These are phyloP conservation scores for Macropodus opercularis DNA, from an alignment of 2,797 vertebrate species.

Conservation along the genomic window DNA sequence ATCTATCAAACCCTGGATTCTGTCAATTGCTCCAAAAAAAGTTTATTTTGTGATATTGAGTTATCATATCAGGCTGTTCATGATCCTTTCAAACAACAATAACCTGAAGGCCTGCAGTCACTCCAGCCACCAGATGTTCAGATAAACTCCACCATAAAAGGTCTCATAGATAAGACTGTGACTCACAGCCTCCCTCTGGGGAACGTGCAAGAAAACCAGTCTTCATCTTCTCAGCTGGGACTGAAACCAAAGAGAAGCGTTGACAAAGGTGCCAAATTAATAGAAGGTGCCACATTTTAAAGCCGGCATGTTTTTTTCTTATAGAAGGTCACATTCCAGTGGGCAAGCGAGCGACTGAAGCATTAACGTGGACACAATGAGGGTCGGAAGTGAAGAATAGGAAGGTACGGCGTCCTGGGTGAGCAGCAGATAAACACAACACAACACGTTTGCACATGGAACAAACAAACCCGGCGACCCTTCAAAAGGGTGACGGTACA, in stretches of 20 bases:
- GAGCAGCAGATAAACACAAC: constrained; percentile 7
- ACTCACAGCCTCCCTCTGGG: constrained; percentile 33
- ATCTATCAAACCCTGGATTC: too few species aligned
- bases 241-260: constrained; percentile 7
- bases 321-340: constrained; percentile 35
- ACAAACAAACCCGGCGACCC: constrained; percentile 8
- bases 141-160: constrained; percentile 13
- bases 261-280: constrained; percentile 36
- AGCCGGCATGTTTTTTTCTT: constrained; percentile 30
- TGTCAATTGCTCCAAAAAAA: too few species aligned
- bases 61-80: not conserved
- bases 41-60: not conserved
- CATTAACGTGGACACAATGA: constrained; percentile 24
- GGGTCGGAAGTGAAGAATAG: constrained; percentile 4
- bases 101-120: not conserved
- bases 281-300: constrained; percentile 19
- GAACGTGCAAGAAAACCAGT: constrained; percentile 25
- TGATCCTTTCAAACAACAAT: not conserved
- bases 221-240: constrained; percentile 32
- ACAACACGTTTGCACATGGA: constrained; percentile 16
- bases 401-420: constrained; percentile 12
- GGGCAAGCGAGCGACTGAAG: constrained; percentile 18
- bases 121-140: constrained; percentile 5
- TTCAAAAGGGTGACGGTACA: constrained; percentile 16
- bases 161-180: constrained; percentile 27